Base-by-base conservation (phyloP, 2,888 invertebrate species). In the Drosophila robusta region DNA sequence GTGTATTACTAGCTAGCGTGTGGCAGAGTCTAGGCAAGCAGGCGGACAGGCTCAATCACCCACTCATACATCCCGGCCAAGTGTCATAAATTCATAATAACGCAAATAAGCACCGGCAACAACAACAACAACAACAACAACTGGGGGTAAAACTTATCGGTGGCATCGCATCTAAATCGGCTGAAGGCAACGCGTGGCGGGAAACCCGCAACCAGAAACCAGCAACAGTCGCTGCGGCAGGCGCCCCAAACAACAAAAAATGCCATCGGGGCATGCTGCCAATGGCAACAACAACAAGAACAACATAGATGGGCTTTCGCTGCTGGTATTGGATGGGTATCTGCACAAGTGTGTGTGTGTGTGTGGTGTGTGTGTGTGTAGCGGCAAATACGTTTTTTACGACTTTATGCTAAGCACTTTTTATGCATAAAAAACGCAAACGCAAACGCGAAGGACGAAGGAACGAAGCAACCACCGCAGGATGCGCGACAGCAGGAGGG, bases 331-430 rank as follows among this genome's bases (percentile, higher is more conserved):
- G 78, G 60, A 66, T 66, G 55, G 55, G 55, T 65, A 42, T 71
- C 55, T 55, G 8, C 29, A 29, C 29, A 29, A 29, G 29, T 29
- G 24, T 18, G 24, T 42, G 50, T 29, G 39, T 38, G 44, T 47
- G 55, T 45, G 9, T 41, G 62, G 7, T 67, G 67, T 60, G 68
- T 44, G 64, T 69, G 69, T 78, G 44, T 67, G 66, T 75, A 49
- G 80, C 78, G 78, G 89, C 86, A 89, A 84, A 87, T 89, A 89
- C 86, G 83, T 89, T 88, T 90, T 90, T 88, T 88, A 88, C 88
- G 89, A 90, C 88, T 89, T 88, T 89, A 90, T 89, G 90, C 89
- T 89, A 90, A 90, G 87, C 87, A 89, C 83, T 89, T 89, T 83
- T 89, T 89, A 89, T 89, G 89, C 90, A 89, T 90, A 89, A 82